phyloP scores from a whole-genome alignment of 2,113 vertebrate genomes.

The Varanus salvator region DNA sequence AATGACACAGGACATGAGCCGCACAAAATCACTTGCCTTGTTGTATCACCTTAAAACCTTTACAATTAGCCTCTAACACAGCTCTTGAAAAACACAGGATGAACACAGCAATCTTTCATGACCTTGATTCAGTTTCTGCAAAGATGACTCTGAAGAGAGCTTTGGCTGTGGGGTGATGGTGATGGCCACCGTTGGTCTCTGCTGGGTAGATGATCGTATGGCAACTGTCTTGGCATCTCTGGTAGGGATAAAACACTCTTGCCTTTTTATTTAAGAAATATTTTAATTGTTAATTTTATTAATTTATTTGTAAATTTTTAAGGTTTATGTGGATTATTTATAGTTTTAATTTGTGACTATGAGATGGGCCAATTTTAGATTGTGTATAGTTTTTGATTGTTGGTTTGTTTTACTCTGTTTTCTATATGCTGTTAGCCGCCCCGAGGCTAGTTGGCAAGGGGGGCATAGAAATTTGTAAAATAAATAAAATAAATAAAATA shows the following conservation, averaged over 20 bases:
- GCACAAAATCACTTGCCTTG: neutral
- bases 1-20: neutral
- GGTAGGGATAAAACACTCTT: neutral
- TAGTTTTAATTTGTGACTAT: no score
- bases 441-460: no score
- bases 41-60: neutral
- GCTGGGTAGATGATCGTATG: neutral
- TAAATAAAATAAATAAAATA: neutral
- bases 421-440: no score
- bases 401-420: no score
- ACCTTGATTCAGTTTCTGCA: neutral
- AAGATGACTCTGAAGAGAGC: neutral
- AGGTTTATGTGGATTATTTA: no score
- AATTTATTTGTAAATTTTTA: no score
- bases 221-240: neutral
- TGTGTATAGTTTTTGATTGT: no score
- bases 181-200: neutral
- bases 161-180: no score
- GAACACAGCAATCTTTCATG: neutral
- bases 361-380: no score
- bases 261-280: no score
- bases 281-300: no score
- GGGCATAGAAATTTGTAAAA: no score
- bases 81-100: neutral
- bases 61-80: neutral